Conservation (phyloP, 2,888 invertebrate genomes). For the Cheilosia grossa region DNA sequence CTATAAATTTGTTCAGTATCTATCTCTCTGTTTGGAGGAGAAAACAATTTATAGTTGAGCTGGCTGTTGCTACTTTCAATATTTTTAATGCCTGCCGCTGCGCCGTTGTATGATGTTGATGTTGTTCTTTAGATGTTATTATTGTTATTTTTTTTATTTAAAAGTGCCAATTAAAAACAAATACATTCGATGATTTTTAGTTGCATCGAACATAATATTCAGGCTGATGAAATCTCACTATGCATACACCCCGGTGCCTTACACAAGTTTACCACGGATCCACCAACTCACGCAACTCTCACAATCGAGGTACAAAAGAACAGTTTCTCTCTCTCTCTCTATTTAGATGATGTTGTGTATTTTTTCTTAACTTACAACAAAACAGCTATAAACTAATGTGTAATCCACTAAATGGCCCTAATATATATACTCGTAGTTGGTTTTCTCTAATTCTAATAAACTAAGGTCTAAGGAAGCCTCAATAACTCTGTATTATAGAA, state of each 20-base stretch:
- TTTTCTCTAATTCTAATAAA: conserved; percentile 45
- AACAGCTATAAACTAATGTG: conserved; percentile 38
- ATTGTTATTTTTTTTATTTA: conserved; percentile 49
- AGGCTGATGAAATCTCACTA: conserved; percentile 88
- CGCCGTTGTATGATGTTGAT: conserved; percentile 1
- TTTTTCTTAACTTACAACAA: conserved; percentile 29
- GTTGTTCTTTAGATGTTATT: conserved; percentile 18
- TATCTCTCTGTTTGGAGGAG: conserved; percentile 15
- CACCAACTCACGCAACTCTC: conserved; percentile 87
- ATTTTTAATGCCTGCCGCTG: conserved; percentile 19
- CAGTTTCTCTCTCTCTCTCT: conserved; percentile 34
- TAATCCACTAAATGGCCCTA: conserved; percentile 57
- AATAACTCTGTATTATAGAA: conserved; percentile 29
- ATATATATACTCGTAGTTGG: background rate
- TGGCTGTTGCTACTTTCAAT: conserved; percentile 13
- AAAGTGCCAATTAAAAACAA: conserved; percentile 61
- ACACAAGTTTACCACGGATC: conserved; percentile 87
- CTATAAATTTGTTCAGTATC: conserved; percentile 9
- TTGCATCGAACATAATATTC: conserved; percentile 88
- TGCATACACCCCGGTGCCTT: conserved; percentile 88
- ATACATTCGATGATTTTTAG: conserved; percentile 83
- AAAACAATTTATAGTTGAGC: conserved; percentile 16
- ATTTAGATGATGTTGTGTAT: conserved; percentile 55
- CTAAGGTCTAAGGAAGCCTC: conserved; percentile 17
- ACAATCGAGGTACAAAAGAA: conserved; percentile 85